Percentiles rank a stretch among this genome's conserved stretches.
Conservation (phyloP, 2,888 invertebrate species). For the Megalurothrips usitatus region DNA sequence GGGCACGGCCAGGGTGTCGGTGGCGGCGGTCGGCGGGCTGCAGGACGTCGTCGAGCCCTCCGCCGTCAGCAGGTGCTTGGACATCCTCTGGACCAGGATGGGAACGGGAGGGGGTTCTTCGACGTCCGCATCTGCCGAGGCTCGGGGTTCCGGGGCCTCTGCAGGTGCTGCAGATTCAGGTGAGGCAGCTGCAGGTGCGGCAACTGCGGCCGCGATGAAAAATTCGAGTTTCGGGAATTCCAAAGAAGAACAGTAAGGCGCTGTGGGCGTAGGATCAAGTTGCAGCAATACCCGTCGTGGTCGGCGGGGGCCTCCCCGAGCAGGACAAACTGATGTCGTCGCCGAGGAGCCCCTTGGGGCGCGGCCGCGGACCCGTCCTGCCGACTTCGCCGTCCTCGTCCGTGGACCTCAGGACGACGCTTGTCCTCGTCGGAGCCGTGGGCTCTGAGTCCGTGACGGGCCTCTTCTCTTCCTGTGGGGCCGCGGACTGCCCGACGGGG, state of each 20-base stretch:
- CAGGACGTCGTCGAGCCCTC: not conserved
- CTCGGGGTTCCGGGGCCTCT: not conserved
- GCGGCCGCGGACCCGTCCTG: not conserved
- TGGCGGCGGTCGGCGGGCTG: not conserved
- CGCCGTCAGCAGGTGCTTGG: not conserved
- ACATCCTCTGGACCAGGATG: constrained; percentile 3
- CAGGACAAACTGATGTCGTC: not conserved
- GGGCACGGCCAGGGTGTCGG: not conserved
- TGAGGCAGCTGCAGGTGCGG: not conserved
- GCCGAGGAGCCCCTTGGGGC: not conserved
- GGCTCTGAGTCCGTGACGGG: not conserved
- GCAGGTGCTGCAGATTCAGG: not conserved
- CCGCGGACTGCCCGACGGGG: too few species aligned
- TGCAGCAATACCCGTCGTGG: not conserved
- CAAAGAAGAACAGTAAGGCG: too few species aligned
- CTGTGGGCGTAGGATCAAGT: too few species aligned
- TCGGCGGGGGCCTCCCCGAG: not conserved
- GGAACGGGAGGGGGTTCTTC: not conserved
- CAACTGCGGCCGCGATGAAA: too few species aligned
- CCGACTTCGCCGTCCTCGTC: not conserved
- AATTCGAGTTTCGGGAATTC: too few species aligned
- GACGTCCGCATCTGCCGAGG: not conserved
- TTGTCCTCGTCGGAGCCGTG: not conserved
- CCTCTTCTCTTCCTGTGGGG: not conserved
- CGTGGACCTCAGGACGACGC: not conserved